Conservation (phyloP, 2,797 vertebrate genomes). For the Darevskia mixta region DNA sequence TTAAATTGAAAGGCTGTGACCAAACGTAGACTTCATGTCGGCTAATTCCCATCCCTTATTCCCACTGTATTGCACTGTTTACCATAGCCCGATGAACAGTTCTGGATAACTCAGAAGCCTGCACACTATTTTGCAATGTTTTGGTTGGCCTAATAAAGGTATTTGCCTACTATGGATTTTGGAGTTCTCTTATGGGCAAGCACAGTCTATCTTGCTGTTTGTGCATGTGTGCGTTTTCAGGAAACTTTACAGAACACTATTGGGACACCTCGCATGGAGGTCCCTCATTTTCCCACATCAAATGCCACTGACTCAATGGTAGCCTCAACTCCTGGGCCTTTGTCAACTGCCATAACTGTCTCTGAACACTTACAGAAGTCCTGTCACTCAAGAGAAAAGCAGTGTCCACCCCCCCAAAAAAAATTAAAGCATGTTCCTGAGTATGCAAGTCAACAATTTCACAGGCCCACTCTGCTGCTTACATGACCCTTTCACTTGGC, state of each 20-base stretch:
- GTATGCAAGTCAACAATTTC: not conserved
- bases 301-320: not conserved
- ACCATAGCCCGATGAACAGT: no score
- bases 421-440: not conserved
- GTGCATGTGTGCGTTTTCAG: not conserved
- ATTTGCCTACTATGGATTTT: no score
- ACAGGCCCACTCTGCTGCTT: not conserved
- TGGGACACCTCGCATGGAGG: not conserved
- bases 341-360: not conserved
- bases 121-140: no score
- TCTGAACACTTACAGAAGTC: not conserved
- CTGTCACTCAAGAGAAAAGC: not conserved
- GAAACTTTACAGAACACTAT: not conserved
- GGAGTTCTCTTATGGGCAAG: no score
- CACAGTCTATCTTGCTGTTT: no score
- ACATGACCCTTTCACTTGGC: not conserved
- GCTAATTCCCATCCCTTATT: no score
- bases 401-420: not conserved
- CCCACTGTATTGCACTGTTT: no score
- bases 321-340: not conserved
- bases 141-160: no score
- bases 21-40: no score
- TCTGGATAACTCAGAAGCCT: no score
- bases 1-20: no score
- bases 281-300: not conserved